These are phyloP conservation scores for Eilema caniola DNA, from an alignment of 2,888 invertebrate genomes.

Conservation along the genomic window DNA sequence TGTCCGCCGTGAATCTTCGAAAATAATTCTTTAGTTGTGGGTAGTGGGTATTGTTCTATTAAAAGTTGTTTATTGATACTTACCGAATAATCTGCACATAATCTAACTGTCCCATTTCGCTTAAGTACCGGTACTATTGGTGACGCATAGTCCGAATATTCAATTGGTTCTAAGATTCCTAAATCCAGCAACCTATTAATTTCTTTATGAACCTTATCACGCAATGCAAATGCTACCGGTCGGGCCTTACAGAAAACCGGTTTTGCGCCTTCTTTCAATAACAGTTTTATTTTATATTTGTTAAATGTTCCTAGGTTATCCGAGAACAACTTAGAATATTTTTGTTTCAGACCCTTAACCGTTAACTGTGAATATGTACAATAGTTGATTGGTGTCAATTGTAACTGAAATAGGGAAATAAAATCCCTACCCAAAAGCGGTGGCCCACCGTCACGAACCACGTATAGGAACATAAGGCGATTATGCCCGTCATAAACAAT, in stretches of 20 bases:
- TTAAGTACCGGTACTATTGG: no score
- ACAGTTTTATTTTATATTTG: no score
- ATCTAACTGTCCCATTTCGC: no score
- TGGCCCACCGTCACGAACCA: neutral
- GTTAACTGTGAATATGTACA: neutral
- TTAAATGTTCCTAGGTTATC: neutral
- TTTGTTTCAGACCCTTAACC: neutral
- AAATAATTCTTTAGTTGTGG: constrained; percentile 9
- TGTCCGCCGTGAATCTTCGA: neutral
- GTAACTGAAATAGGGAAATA: neutral
- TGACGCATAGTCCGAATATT: no score
- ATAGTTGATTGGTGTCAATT: neutral
- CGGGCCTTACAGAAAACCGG: no score
- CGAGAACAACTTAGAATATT: neutral
- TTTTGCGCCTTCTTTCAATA: no score
- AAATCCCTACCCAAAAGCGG: neutral
- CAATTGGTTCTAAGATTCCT: constrained; percentile 34
- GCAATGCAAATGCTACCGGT: no score
- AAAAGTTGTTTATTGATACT: constrained; percentile 10
- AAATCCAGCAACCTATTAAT: neutral
- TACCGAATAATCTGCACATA: no score
- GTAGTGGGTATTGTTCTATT: constrained; percentile 9
- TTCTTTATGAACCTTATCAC: neutral
- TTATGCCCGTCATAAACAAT: neutral
- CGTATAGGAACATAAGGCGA: neutral